Percentiles rank a stretch among this genome's conserved stretches.
phyloP scores from a whole-genome alignment of 37 sponge, comb jelly and placozoan species.

The Halichondria panicea region DNA sequence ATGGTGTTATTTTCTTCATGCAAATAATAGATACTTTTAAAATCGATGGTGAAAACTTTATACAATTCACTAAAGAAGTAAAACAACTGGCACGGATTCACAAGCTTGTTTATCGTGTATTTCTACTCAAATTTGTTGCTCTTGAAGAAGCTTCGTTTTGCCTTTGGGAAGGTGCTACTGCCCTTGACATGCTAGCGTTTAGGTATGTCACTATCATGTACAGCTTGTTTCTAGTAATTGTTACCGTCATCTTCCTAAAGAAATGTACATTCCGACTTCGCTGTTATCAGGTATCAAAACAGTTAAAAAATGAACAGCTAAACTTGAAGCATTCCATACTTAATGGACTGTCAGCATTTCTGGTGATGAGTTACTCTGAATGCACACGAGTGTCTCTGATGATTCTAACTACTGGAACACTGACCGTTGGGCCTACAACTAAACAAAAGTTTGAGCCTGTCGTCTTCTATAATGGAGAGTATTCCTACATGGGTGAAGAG shows the following conservation, averaged over 20 bases:
- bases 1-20: slow-evolving; percentile 35
- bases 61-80: not conserved
- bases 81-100: no score
- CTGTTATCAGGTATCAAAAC: no score
- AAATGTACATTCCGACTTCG: no score
- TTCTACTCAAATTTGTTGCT: slow-evolving; percentile 39
- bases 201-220: slow-evolving; percentile 34
- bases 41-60: slow-evolving; percentile 8
- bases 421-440: not conserved
- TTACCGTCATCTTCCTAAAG: slow-evolving; percentile 3
- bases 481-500: slow-evolving; percentile 18
- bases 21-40: slow-evolving; percentile 27
- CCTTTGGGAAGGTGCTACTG: slow-evolving; percentile 37
- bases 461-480: slow-evolving; percentile 27
- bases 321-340: not conserved
- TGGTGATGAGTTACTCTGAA: slow-evolving; percentile 34
- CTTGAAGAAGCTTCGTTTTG: slow-evolving; percentile 41
- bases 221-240: slow-evolving; percentile 4
- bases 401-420: no score
- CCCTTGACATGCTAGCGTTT: slow-evolving; percentile 34
- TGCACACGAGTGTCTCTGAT: slow-evolving; percentile 1
- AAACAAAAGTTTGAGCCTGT: not conserved
- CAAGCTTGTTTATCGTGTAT: slow-evolving; percentile 34
- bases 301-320: no score
- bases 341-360: slow-evolving; percentile 31